phyloP scores from a whole-genome alignment of 2,888 invertebrate species.

The Apodemia mormo region DNA sequence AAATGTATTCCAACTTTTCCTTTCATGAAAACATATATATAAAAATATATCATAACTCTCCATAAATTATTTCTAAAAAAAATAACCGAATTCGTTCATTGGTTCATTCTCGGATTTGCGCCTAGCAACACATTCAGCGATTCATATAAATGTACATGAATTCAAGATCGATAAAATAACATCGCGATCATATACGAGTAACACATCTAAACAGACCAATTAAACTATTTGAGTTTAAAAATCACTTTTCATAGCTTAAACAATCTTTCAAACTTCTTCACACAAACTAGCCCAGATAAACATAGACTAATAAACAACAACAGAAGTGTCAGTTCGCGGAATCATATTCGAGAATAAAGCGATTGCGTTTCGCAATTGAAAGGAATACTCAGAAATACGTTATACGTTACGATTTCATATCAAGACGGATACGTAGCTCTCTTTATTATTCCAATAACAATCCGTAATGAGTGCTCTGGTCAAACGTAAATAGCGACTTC shows the following conservation, averaged over 20 bases:
- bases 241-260: constrained; percentile 49
- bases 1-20: too few relatives aligned
- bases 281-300: constrained; percentile 60
- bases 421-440: constrained; percentile 72
- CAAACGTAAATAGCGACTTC: constrained; percentile 81
- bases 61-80: too few relatives aligned
- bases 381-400: constrained; percentile 59
- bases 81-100: too few relatives aligned
- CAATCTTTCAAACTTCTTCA: constrained; percentile 41
- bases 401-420: constrained; percentile 64
- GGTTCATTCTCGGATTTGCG: too few relatives aligned
- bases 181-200: constrained; percentile 19
- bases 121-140: too few relatives aligned
- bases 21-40: too few relatives aligned
- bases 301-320: constrained; percentile 73
- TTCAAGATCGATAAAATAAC: not conserved
- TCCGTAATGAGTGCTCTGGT: constrained; percentile 80
- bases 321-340: constrained; percentile 76
- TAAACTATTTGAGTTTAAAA: constrained; percentile 43
- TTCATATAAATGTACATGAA: not conserved
- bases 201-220: constrained; percentile 33
- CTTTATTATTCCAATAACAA: constrained; percentile 82
- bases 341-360: constrained; percentile 66
- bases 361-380: constrained; percentile 72
- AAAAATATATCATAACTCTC: too few relatives aligned